phyloP scores from a whole-genome alignment of 2,113 vertebrate genomes.

The Pseudolaguvia tuberculata region DNA sequence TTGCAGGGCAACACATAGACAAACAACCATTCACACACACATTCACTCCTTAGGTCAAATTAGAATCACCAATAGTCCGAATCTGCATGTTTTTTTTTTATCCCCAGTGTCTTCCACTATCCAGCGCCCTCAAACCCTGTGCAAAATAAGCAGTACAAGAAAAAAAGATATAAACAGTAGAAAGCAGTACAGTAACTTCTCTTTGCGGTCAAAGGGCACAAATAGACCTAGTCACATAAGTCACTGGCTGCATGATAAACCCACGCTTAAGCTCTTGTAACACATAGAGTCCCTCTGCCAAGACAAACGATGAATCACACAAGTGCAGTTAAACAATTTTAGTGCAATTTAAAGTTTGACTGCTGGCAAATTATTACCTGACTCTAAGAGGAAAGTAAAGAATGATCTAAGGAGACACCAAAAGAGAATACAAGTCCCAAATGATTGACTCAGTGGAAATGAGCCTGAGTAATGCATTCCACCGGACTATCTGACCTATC shows the following conservation, averaged over 20 bases:
- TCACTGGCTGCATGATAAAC: constrained; percentile 55
- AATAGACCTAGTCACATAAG: constrained; percentile 52
- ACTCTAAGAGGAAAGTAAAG: constrained; percentile 46
- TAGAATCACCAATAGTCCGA: too few relatives aligned
- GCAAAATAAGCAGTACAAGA: too few relatives aligned
- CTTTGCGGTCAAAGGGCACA: constrained; percentile 19
- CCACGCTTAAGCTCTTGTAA: constrained; percentile 48
- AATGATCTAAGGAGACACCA: constrained; percentile 51
- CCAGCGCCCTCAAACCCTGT: too few relatives aligned
- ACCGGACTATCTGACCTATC: constrained; percentile 2
- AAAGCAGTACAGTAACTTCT: constrained; percentile 1
- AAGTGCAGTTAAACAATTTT: constrained; percentile 66
- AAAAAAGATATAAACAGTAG: too few relatives aligned
- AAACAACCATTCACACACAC: too few relatives aligned
- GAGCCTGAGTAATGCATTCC: background rate
- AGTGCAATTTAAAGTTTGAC: constrained; percentile 54
- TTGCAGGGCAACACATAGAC: too few relatives aligned
- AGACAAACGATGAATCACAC: constrained; percentile 68
- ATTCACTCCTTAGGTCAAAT: too few relatives aligned
- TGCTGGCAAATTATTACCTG: constrained; percentile 51
- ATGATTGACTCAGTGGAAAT: constrained; percentile 36
- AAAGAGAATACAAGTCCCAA: constrained; percentile 41
- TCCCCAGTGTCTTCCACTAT: too few relatives aligned
- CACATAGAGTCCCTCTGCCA: constrained; percentile 45
- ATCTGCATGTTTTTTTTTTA: too few relatives aligned